These are phyloP conservation scores for Epistrophella euchroma DNA, from an alignment of 2,888 invertebrate genomes.

Conservation along the genomic window DNA sequence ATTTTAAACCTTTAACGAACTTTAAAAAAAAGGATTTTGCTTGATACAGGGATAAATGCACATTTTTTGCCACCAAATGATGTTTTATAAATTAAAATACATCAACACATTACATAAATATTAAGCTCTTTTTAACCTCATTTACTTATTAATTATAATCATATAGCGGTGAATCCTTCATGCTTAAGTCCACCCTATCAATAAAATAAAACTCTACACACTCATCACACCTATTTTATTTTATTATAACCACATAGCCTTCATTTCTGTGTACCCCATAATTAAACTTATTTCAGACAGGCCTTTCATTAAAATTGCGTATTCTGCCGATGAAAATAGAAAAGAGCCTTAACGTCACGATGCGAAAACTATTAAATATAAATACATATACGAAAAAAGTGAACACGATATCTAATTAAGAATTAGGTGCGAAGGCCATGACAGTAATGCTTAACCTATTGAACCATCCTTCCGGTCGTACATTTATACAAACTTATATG, in stretches of 20 bases:
- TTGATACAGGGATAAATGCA: background rate
- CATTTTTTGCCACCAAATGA: background rate
- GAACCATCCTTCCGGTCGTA: slow-evolving; percentile 7
- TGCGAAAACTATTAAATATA: slow-evolving; percentile 58
- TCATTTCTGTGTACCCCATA: slow-evolving; percentile 12
- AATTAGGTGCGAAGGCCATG: slow-evolving; percentile 23
- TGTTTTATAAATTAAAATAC: slow-evolving; percentile 8
- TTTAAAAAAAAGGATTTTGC: background rate
- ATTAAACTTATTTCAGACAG: slow-evolving; percentile 58
- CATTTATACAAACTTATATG: background rate
- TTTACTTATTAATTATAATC: slow-evolving; percentile 30
- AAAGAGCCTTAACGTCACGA: slow-evolving; percentile 46
- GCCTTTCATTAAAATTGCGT: slow-evolving; percentile 59
- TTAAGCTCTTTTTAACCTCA: slow-evolving; percentile 22
- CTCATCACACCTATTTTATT: background rate
- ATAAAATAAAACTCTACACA: slow-evolving; percentile 3
- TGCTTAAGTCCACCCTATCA: slow-evolving; percentile 12
- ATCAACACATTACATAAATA: slow-evolving; percentile 2
- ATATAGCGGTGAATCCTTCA: slow-evolving; percentile 7
- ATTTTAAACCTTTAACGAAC: slow-evolving; percentile 30
- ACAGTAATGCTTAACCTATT: slow-evolving; percentile 16
- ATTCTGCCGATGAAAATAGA: slow-evolving; percentile 39
- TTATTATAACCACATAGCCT: too few relatives aligned
- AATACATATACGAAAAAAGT: slow-evolving; percentile 52
- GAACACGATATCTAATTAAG: slow-evolving; percentile 59